These are phyloP conservation scores for Homarus gammarus DNA, from an alignment of 2,888 invertebrate species.

Conservation along the genomic window DNA sequence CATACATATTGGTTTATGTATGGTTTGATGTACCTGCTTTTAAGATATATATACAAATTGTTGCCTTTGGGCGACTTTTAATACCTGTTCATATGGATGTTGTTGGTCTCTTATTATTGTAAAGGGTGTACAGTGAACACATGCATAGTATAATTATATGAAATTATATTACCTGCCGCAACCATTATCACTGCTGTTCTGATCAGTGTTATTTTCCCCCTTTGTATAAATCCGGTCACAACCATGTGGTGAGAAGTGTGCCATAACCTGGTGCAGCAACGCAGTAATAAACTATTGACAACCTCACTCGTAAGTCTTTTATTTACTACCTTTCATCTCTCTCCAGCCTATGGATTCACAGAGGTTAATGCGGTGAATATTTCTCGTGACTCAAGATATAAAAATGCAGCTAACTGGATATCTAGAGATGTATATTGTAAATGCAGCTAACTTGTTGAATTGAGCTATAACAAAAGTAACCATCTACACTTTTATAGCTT, in stretches of 20 bases:
- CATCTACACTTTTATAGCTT: no score
- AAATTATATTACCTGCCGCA: slow-evolving; percentile 41
- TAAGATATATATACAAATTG: slow-evolving; percentile 51
- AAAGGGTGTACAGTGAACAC: slow-evolving; percentile 59
- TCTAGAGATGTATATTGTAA: no score
- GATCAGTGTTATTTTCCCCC: slow-evolving; percentile 27
- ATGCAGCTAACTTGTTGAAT: no score
- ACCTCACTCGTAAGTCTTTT: slow-evolving; percentile 1
- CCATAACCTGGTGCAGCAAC: slow-evolving; percentile 53
- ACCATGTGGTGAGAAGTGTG: slow-evolving; percentile 35
- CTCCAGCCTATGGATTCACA: no score
- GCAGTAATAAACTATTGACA: slow-evolving; percentile 65
- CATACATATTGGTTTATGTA: slow-evolving; percentile 71
- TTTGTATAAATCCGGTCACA: slow-evolving; percentile 35
- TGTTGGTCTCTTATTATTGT: slow-evolving; percentile 68
- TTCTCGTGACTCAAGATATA: no score
- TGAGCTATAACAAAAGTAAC: no score
- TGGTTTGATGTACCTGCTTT: slow-evolving; percentile 72
- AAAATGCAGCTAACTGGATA: no score
- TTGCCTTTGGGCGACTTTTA: slow-evolving; percentile 48
- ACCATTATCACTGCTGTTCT: slow-evolving; percentile 42
- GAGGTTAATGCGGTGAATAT: no score
- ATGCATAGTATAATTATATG: slow-evolving; percentile 57
- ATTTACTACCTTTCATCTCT: no score
- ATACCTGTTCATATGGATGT: slow-evolving; percentile 67